Evolutionary conservation across 2,888 invertebrate species (phyloP).

Genomic region (Epiblema foenella): DNA sequence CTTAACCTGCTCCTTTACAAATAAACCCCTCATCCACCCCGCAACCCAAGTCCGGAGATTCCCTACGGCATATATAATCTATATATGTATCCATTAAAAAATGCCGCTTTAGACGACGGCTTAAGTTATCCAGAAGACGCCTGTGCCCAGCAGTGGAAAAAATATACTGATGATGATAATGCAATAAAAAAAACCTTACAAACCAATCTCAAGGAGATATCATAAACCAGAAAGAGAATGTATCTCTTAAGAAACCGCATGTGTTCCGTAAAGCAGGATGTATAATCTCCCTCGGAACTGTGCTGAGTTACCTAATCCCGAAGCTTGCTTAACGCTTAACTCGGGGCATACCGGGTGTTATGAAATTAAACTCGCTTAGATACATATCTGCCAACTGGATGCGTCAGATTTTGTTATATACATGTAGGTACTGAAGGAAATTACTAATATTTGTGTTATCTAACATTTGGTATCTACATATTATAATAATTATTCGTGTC

Average conservation of each 20-base stretch:
- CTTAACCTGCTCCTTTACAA: too few relatives aligned
- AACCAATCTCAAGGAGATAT: constrained; percentile 28
- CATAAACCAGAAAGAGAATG: constrained; percentile 52
- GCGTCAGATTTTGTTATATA: constrained; percentile 15
- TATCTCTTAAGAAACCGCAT: constrained; percentile 55
- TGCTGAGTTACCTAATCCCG: constrained; percentile 73
- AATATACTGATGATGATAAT: not conserved
- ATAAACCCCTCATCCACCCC: too few relatives aligned
- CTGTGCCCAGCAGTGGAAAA: too few relatives aligned
- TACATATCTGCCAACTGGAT: constrained; percentile 37
- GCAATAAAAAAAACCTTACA: not conserved
- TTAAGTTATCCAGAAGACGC: too few relatives aligned
- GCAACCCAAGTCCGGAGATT: too few relatives aligned
- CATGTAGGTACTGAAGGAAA: not conserved
- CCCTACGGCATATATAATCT: too few relatives aligned
- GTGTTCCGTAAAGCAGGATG: constrained; percentile 65
- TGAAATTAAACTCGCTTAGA: constrained; percentile 59
- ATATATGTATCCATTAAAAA: too few relatives aligned
- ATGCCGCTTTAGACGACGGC: too few relatives aligned
- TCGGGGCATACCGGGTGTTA: constrained; percentile 57
- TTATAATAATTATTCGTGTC: too few relatives aligned
- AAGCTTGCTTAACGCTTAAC: constrained; percentile 64
- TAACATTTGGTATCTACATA: not conserved
- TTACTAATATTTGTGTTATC: not conserved
- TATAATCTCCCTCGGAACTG: constrained; percentile 75